Base-by-base conservation (phyloP, 1,140 invertebrate species). In the Drosophila virilis region DNA sequence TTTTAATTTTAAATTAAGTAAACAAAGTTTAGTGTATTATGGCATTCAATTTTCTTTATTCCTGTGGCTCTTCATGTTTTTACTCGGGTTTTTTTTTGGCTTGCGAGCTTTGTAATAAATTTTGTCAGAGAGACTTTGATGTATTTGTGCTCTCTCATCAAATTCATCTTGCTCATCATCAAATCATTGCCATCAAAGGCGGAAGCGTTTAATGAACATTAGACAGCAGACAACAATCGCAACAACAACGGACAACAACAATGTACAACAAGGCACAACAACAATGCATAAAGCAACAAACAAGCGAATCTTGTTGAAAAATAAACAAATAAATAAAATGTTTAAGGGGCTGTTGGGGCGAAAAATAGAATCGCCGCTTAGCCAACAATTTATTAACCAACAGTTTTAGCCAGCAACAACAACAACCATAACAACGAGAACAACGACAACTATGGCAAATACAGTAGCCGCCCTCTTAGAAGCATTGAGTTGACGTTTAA, bases 131-230 rank as follows among this genome's bases (percentile, higher is more conserved):
- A 37, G n/a, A 37, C 51, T 74, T 74, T 74, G 64, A 68, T 52
- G 70, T 60, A 67, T 67, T 67, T 66, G 48, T 38, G 33, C 38
- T 43, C 70, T 58, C 62, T 67, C 70, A 72, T 72, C 62, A 67
- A 73, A 67, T 66, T 58, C 70, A 73, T 15, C 28, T 58, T 42
- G 61, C 51, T 60, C 55, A 50, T 40, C 65, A 54, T 59, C 37
- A 33, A 59, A 54, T 52, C 55, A 60, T 60, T 52, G 55, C 55
- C 64, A 54, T 22, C 70, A 40, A 46, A 85, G 67, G 78, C 83
- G 83, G 79, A 88, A 86, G 76, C 78, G 76, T 86, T 86, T 82
- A 86, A 76, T 78, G 71, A 88, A 81, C 82, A 86, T 81, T 68
- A 72, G 70, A 22, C 71, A 74, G 64, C 61, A 7, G 65, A 71